Evolutionary conservation across 2,888 invertebrate species (phyloP).

Genomic region (Adineta ricciae): DNA sequence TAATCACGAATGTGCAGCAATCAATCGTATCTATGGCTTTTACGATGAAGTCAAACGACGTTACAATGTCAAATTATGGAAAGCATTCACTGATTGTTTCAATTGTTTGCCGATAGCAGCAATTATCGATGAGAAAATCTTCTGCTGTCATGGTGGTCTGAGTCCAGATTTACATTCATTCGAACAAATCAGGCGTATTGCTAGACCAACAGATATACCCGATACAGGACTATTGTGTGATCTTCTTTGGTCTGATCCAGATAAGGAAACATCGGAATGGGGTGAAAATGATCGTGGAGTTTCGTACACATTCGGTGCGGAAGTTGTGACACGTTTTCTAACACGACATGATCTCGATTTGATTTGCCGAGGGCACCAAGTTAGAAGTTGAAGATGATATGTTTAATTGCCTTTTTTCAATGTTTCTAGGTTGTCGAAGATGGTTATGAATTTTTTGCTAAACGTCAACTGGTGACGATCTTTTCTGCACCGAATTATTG

Average conservation of each 20-base stretch:
- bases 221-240: slow-evolving; percentile 56
- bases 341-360: slow-evolving; percentile 98
- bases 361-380: slow-evolving; percentile 97
- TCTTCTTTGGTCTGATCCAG: slow-evolving; percentile 56
- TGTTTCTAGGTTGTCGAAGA: not conserved
- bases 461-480: slow-evolving; percentile 5
- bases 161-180: slow-evolving; percentile 60
- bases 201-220: slow-evolving; percentile 57
- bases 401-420: not conserved
- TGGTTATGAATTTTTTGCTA: slow-evolving; percentile 21
- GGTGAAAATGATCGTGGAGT: slow-evolving; percentile 75
- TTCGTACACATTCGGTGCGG: slow-evolving; percentile 71
- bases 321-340: slow-evolving; percentile 96
- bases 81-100: slow-evolving; percentile 54
- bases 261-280: slow-evolving; percentile 82
- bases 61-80: slow-evolving; percentile 53
- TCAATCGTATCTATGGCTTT: slow-evolving; percentile 56
- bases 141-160: slow-evolving; percentile 56
- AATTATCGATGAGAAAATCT: slow-evolving; percentile 53
- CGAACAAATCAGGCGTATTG: slow-evolving; percentile 57
- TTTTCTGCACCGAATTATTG: slow-evolving; percentile 13
- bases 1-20: slow-evolving; percentile 55
- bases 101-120: slow-evolving; percentile 56
- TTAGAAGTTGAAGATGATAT: slow-evolving; percentile 38
- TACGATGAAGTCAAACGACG: slow-evolving; percentile 55